Evolutionary conservation across 1,140 invertebrate species (phyloP).

Genomic region (Sitobion miscanthi): DNA sequence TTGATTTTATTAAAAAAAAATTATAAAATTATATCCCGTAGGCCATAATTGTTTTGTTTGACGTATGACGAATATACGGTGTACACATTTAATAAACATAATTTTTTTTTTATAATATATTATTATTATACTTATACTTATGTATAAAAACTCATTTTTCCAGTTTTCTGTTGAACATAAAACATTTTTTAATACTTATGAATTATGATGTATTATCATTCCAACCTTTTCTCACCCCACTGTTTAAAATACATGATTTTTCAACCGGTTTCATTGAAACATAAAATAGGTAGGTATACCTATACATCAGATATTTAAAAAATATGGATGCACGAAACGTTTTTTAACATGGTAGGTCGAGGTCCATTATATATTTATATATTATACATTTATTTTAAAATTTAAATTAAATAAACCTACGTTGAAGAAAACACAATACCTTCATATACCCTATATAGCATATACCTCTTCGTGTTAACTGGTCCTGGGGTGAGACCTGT

Average conservation of each 20-base stretch:
- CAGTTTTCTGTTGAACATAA: background rate
- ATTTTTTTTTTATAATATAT: background rate
- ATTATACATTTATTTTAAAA: background rate
- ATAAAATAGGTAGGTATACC: background rate
- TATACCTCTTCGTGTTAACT: background rate
- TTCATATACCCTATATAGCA: too few species aligned
- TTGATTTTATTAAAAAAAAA: background rate
- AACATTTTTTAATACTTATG: slow-evolving; percentile 1
- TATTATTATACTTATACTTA: background rate
- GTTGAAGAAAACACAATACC: background rate
- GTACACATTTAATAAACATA: background rate
- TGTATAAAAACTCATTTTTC: background rate
- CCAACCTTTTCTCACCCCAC: slow-evolving; percentile 1
- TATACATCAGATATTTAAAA: background rate
- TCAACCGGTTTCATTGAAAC: slow-evolving; percentile 21
- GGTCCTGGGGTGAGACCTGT: slow-evolving; percentile 18
- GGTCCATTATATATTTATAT: background rate
- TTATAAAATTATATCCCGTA: background rate
- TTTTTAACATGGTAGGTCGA: background rate
- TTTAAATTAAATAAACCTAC: background rate
- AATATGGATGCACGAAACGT: slow-evolving; percentile 1
- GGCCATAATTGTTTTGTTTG: background rate
- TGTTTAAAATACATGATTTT: slow-evolving; percentile 21
- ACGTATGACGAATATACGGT: background rate
- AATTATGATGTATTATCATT: background rate